Base-by-base conservation (phyloP, 2,797 vertebrate species). In the Danio tinwini region DNA sequence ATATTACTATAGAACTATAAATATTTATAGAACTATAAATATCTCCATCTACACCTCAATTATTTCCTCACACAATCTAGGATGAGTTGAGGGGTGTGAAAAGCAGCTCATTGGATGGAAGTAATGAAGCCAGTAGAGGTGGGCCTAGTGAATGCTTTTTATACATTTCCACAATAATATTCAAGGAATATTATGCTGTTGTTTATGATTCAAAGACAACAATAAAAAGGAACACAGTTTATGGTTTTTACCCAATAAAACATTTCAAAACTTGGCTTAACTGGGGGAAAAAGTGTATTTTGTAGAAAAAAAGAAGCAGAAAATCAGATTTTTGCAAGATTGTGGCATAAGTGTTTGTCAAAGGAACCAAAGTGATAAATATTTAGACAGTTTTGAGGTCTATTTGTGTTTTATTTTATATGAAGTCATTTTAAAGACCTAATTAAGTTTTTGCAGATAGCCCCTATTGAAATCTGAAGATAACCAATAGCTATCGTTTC, bases 1-100 rank as follows among this genome's bases (percentile, higher is more conserved):
- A 39, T n/a, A n/a, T n/a, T n/a, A n/a, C n/a, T n/a, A n/a, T n/a
- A n/a, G 14, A 47, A 40, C 42, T 68, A 8, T 77, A 77, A 77
- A 56, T 56, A 58, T 45, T n/a, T n/a, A n/a, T n/a, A n/a, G 14
- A 47, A 40, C 42, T 68, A 8, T 77, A 77, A 77, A 56, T 56
- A 58, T 45, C 17, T 72, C 40, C 0, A 16, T 29, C 17, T 40
- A 45, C 53, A 17, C 45, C 40, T 11, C 3, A 3, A 72, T 45
- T 72, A 58, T 74, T 50, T 74, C 2, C 11, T 58, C 5, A 19
- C 50, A 19, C 45, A 42, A 44, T 0, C 19, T 42, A 21, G 5
- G 8, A 45, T 14, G 17, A 72, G 7, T 39, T 16, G 17, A 61
- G 37, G 0, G 10, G 14, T 17, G 37, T 12, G 49, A 2, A 16